Percentiles rank a stretch among this genome's conserved stretches.
Conservation (phyloP, 1,140 invertebrate genomes). For the Neoseiulus cucumeris region DNA sequence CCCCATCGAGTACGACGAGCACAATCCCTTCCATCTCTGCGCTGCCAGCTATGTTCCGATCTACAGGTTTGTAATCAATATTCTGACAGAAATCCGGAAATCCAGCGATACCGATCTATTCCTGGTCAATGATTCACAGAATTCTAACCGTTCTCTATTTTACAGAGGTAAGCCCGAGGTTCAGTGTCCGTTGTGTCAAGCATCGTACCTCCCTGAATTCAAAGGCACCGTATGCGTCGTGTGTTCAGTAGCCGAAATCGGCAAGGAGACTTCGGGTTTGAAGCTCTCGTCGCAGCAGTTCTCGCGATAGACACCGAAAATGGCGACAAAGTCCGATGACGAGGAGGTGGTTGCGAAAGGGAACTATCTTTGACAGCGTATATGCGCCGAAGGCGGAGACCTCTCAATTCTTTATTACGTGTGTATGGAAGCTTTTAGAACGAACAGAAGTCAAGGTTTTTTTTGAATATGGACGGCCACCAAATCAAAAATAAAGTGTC, state of each 20-base stretch:
- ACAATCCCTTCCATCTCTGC: constrained; percentile 93
- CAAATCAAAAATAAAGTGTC: too few species aligned
- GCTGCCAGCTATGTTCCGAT: constrained; percentile 76
- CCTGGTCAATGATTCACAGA: background rate
- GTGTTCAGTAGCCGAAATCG: constrained; percentile 71
- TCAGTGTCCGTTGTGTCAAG: constrained; percentile 80
- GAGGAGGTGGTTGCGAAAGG: too few species aligned
- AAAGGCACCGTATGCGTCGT: constrained; percentile 66
- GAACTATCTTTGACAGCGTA: too few species aligned
- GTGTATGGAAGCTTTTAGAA: too few species aligned
- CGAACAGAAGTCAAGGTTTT: too few species aligned
- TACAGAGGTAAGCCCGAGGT: constrained; percentile 75
- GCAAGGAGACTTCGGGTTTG: constrained; percentile 67
- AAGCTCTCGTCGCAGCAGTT: constrained; percentile 54
- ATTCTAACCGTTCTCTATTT: background rate
- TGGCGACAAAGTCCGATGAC: too few species aligned
- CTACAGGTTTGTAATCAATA: constrained; percentile 34
- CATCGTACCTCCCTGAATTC: constrained; percentile 65
- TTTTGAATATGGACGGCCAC: too few species aligned
- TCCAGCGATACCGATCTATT: background rate
- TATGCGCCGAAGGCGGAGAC: too few species aligned
- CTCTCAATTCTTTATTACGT: too few species aligned
- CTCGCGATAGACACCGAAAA: constrained; percentile 6
- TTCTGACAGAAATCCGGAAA: background rate
- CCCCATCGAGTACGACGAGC: constrained; percentile 77